Conservation (phyloP, 2,113 vertebrate genomes). For the Ammospiza nelsoni region DNA sequence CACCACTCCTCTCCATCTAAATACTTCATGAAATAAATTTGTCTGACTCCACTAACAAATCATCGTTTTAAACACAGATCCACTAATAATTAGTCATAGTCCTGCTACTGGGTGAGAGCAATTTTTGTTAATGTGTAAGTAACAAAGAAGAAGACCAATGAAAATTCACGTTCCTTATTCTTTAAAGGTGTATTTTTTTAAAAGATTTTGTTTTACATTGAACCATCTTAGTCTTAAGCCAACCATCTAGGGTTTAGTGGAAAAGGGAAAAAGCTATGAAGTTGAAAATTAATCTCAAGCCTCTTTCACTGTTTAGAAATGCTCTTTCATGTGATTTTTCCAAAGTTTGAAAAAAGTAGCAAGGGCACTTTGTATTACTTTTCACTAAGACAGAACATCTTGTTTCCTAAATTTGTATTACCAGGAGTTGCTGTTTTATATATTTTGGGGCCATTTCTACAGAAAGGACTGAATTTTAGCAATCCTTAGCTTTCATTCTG, state of each 20-base stretch:
- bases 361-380: neutral
- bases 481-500: neutral
- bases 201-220: neutral
- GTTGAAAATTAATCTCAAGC: neutral
- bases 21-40: neutral
- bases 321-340: neutral
- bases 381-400: neutral
- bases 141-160: neutral
- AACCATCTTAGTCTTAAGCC: neutral
- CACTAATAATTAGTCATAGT: neutral
- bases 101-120: neutral
- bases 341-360: neutral
- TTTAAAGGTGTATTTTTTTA: neutral
- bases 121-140: neutral
- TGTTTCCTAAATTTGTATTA: neutral
- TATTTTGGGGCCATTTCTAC: neutral
- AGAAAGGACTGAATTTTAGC: neutral
- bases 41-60: neutral
- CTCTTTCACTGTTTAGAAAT: neutral
- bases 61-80: neutral
- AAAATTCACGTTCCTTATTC: neutral
- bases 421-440: neutral
- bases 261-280: neutral
- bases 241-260: neutral
- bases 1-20: neutral